Evolutionary conservation across 2,113 vertebrate genomes (phyloP).

Genomic region (Sturnus vulgaris): DNA sequence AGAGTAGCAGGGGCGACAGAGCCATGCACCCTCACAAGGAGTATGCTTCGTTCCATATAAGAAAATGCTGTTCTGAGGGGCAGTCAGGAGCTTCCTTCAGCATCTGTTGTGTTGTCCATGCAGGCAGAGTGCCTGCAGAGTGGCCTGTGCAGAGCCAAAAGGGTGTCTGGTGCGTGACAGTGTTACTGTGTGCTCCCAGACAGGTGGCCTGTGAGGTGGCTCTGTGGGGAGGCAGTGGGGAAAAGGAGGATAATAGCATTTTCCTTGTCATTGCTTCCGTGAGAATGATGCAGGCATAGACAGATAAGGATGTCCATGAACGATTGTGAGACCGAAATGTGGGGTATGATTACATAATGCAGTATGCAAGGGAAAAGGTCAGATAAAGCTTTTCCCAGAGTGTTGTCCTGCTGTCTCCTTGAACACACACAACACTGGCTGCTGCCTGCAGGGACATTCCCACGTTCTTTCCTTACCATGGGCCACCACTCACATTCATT

Average conservation of each 20-base stretch:
- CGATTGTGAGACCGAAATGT: background rate
- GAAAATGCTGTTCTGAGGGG: background rate
- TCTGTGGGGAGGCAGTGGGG: background rate
- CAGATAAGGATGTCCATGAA: background rate
- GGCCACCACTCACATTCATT: background rate
- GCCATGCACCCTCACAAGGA: rapidly evolving
- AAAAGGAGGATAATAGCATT: background rate
- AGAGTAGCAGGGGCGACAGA: background rate
- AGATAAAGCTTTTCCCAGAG: background rate
- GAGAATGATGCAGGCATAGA: background rate
- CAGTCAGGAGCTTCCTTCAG: background rate
- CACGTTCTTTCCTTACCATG: background rate
- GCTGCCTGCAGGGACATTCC: background rate
- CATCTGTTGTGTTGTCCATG: background rate
- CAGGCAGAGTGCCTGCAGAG: background rate
- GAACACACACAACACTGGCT: background rate
- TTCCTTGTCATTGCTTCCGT: background rate
- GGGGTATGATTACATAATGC: no score
- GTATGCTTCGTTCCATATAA: rapidly evolving
- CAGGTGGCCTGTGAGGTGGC: background rate
- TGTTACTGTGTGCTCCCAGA: rapidly evolving
- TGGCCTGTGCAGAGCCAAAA: background rate
- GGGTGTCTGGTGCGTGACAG: rapidly evolving
- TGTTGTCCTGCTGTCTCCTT: background rate
- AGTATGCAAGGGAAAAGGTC: rapidly evolving